Conservation (phyloP, 2,113 vertebrate genomes). For the Hypocryptadius cinnamomeus region DNA sequence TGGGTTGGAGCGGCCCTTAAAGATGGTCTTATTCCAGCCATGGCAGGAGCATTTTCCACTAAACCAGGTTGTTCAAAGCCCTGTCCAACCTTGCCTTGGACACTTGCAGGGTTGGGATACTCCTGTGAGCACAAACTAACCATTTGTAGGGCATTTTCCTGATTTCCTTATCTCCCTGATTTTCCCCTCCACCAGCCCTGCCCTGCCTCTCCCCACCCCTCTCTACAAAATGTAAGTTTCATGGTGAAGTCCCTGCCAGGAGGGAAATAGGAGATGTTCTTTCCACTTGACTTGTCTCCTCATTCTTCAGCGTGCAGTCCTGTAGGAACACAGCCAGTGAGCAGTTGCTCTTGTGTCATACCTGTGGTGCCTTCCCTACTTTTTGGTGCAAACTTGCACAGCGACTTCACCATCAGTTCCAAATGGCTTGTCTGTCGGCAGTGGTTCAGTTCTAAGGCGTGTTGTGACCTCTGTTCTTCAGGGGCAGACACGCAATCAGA, state of each 20-base stretch:
- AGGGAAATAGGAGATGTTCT: background rate
- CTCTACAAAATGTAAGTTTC: background rate
- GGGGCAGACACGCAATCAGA: background rate
- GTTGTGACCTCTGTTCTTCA: background rate
- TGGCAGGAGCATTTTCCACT: background rate
- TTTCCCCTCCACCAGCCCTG: background rate
- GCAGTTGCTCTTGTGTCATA: background rate
- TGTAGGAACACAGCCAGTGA: background rate
- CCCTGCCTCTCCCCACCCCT: accelerated
- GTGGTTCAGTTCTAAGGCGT: background rate
- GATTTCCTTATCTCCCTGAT: background rate
- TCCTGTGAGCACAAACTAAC: background rate
- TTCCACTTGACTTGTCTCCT: background rate
- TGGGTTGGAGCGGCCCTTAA: background rate
- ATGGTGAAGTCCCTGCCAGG: background rate
- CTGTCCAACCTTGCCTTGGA: background rate
- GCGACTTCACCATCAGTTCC: background rate
- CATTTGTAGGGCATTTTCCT: background rate
- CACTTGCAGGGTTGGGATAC: background rate
- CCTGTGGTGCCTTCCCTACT: background rate
- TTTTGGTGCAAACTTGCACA: background rate
- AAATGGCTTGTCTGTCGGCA: background rate
- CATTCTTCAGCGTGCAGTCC: background rate
- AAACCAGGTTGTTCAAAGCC: background rate
- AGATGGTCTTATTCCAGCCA: background rate